Conservation (phyloP, 2,113 vertebrate genomes). For the Myotis brandtii region DNA sequence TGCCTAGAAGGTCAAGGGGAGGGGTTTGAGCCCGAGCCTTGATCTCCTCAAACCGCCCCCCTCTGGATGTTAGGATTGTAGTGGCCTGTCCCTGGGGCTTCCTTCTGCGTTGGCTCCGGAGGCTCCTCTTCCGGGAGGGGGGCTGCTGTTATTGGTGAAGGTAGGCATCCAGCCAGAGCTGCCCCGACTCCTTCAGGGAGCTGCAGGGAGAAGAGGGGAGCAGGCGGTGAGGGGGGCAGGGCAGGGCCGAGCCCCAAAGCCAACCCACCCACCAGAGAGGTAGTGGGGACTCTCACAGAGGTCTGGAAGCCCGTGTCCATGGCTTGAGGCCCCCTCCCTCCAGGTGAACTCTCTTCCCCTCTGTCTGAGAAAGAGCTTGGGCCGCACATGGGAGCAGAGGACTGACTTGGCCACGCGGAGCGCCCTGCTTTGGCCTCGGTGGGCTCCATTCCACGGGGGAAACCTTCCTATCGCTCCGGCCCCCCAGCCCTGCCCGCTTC, state of each 20-base stretch:
- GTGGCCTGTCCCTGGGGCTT: slow-evolving; percentile 30
- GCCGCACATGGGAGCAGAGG: neutral
- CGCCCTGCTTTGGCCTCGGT: neutral
- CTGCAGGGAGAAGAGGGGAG: slow-evolving; percentile 71
- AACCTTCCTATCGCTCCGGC: too few species aligned
- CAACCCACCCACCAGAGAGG: neutral
- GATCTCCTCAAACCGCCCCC: neutral
- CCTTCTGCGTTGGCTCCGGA: neutral
- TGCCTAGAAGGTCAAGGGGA: neutral
- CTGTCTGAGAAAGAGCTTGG: neutral
- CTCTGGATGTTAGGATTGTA: neutral
- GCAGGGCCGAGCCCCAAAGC: fast-evolving
- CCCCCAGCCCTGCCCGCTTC: neutral
- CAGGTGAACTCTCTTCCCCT: neutral
- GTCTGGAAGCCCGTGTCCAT: fast-evolving
- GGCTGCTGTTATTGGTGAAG: neutral
- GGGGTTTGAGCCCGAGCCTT: neutral
- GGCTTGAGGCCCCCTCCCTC: neutral
- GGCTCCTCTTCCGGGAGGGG: slow-evolving; percentile 41
- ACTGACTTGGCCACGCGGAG: neutral
- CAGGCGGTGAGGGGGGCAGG: neutral
- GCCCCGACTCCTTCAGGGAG: slow-evolving; percentile 90
- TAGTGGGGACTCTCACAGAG: neutral
- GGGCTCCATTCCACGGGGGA: neutral
- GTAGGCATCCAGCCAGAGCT: slow-evolving; percentile 91